phyloP scores from a whole-genome alignment of 2,797 vertebrate genomes.

The Aulostomus chinensis region DNA sequence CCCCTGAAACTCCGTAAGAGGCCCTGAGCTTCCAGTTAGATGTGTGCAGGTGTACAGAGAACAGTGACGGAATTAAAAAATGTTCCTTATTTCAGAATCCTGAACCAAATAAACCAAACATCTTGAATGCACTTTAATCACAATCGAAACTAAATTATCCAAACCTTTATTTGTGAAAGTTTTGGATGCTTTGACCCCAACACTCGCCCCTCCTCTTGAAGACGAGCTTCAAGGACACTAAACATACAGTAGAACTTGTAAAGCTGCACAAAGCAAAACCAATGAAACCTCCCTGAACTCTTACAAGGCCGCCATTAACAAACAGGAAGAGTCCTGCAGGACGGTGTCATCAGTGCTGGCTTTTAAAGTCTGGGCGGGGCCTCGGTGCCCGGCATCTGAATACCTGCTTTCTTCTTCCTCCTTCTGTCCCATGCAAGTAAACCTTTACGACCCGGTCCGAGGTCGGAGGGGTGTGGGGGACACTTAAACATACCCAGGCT shows the following conservation, averaged over 20 bases:
- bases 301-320: conserved; percentile 13
- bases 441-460: conserved; percentile 38
- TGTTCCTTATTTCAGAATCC: too few relatives aligned
- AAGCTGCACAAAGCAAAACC: conserved; percentile 5
- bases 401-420: conserved; percentile 30
- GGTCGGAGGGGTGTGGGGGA: conserved; percentile 41
- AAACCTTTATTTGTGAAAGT: too few relatives aligned
- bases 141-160: too few relatives aligned
- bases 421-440: conserved; percentile 29
- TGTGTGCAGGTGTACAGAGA: too few relatives aligned
- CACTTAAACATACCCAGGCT: conserved; percentile 30
- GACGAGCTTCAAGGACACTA: neutral
- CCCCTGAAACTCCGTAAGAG: too few relatives aligned
- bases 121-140: too few relatives aligned
- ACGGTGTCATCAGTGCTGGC: conserved; percentile 27
- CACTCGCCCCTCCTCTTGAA: too few relatives aligned
- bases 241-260: conserved; percentile 1
- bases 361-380: conserved; percentile 54
- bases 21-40: too few relatives aligned
- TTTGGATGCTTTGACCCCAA: too few relatives aligned
- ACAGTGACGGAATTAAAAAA: too few relatives aligned
- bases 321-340: conserved; percentile 10
- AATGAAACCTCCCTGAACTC: conserved; percentile 16
- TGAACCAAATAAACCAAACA: too few relatives aligned
- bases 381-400: conserved; percentile 25